Conservation (phyloP, 1,140 invertebrate genomes). For the Planococcus citri region DNA sequence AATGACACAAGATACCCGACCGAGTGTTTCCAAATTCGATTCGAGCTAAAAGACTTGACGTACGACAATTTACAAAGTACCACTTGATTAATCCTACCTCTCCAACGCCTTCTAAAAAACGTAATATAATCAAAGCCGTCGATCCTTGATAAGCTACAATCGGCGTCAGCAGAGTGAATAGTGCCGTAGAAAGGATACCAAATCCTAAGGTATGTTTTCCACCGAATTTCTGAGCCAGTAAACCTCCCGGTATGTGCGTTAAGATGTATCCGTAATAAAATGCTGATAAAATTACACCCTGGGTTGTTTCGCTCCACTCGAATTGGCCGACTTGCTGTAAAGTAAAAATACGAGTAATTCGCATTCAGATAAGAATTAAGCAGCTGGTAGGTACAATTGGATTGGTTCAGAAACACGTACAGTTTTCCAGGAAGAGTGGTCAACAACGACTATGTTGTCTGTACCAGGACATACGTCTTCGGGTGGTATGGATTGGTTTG, state of each 20-base stretch:
- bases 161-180: slow-evolving; percentile 59
- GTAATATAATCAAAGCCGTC: slow-evolving; percentile 45
- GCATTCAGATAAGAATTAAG: not conserved
- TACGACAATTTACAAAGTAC: too few relatives aligned
- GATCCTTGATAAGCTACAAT: slow-evolving; percentile 39
- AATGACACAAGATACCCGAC: too few relatives aligned
- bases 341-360: not conserved
- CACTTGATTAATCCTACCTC: too few relatives aligned
- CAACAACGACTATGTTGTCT: not conserved
- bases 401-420: too few relatives aligned
- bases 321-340: slow-evolving; percentile 37
- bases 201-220: slow-evolving; percentile 42
- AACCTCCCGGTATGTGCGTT: slow-evolving; percentile 45
- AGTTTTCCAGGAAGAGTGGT: too few relatives aligned
- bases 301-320: slow-evolving; percentile 31
- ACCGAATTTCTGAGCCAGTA: slow-evolving; percentile 41
- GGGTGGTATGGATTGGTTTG: not conserved
- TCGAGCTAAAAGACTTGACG: too few relatives aligned
- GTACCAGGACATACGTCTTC: not conserved
- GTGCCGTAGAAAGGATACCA: slow-evolving; percentile 37
- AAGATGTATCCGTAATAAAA: slow-evolving; percentile 50
- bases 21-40: too few relatives aligned
- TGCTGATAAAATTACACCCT: slow-evolving; percentile 44
- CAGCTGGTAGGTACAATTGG: too few relatives aligned
- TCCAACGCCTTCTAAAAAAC: slow-evolving; percentile 55